Evolutionary conservation across 2,113 vertebrate species (phyloP), one percentile per base, ranked within the genome.

Genomic region (Misgurnus anguillicaudatus): DNA sequence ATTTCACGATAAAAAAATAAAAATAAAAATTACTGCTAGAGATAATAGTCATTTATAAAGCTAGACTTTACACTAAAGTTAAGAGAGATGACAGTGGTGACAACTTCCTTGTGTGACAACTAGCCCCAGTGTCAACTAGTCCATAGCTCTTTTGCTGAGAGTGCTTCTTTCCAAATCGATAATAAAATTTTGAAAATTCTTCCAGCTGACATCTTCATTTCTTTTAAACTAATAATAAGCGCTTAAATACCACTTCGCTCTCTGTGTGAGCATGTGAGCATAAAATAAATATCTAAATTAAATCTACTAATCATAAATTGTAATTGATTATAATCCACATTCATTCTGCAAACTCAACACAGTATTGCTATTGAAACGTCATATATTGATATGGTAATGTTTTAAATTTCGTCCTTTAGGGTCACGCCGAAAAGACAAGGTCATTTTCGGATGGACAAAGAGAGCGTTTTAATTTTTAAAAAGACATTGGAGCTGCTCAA

Each of bases 401-500:
- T 39, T 65, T 21, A 51, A 51, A 9, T 76, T 65, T 76, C 7
- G 10, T 38, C 17, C 21, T 51, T 62, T 0, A 48, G 58, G 72
- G 57, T 62, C 57, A 61, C 21, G 39, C 21, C 17, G 7, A 61
- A 48, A 74, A 65, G 61, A n/a, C 60, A 64, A 51, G 47, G 42
- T 76, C n/a, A 10, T 51, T 19, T 76, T 76, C 74, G 45, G 13
- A 36, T 39, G 51, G 24, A 82, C 78, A 89, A 83, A 86, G 82
- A 1, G 45, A 1, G 58, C 17, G 85, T 91, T 91, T 92, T 90
- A 86, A 88, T 89, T 86, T 89, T 86, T 87, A 92, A 90, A 82
- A 89, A 87, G 87, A 85, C 55, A 84, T 84, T 80, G 31, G 80
- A 87, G 86, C 77, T 41, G 74, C 60, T 72, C 64, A 19, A 42